phyloP scores from a whole-genome alignment of 2,888 invertebrate genomes.

The Drosophila mimetica region DNA sequence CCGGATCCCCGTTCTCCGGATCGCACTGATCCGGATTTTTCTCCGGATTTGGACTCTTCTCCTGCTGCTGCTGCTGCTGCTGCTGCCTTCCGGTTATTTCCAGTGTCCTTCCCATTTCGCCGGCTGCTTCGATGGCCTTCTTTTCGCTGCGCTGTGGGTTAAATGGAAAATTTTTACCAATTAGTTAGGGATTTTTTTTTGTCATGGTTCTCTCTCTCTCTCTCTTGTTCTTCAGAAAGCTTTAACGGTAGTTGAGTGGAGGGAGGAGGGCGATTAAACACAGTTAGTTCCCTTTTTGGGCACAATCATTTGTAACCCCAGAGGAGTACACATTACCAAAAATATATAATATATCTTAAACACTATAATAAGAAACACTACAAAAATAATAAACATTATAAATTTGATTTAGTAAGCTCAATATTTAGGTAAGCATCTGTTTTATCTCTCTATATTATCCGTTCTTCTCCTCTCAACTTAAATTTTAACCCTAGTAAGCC shows the following conservation, averaged over 20 bases:
- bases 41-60: neutral
- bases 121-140: slow-evolving; percentile 51
- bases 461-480: too few species aligned
- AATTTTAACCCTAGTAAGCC: too few species aligned
- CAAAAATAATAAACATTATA: too few species aligned
- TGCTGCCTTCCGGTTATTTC: slow-evolving; percentile 49
- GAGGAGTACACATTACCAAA: too few species aligned
- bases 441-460: too few species aligned
- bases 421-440: too few species aligned
- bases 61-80: neutral
- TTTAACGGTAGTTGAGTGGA: slow-evolving; percentile 7
- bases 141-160: slow-evolving; percentile 43
- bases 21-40: slow-evolving; percentile 29
- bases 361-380: too few species aligned
- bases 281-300: neutral
- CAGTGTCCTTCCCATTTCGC: slow-evolving; percentile 61
- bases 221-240: neutral
- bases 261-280: too few species aligned
- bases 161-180: slow-evolving; percentile 21
- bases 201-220: neutral
- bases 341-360: too few species aligned
- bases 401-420: too few species aligned
- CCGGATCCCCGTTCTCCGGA: slow-evolving; percentile 29
- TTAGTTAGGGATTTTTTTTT: neutral
- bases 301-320: too few species aligned